Evolutionary conservation across 37 sponge, comb jelly and placozoan species (phyloP).

Genomic region (Petrosia ficiformis): DNA sequence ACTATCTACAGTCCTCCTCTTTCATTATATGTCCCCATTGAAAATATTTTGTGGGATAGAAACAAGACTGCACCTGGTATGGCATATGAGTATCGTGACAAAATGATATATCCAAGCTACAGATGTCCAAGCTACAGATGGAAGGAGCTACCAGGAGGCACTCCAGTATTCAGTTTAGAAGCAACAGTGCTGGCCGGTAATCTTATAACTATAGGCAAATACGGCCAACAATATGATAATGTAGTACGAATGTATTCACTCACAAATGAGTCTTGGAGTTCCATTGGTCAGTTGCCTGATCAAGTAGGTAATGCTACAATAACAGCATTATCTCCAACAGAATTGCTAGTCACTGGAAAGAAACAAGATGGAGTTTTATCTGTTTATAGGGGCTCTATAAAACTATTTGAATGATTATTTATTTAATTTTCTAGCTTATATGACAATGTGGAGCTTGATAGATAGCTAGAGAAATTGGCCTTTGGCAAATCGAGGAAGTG

Average conservation of each 20-base stretch:
- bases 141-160: constrained; percentile 22
- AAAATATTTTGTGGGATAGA: constrained; percentile 14
- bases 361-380: constrained; percentile 9
- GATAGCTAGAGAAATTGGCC: too few relatives aligned
- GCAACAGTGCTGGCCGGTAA: constrained; percentile 27
- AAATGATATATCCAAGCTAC: constrained; percentile 28
- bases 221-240: neutral
- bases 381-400: constrained; percentile 23
- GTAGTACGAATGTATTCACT: constrained; percentile 17
- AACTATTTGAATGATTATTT: too few relatives aligned
- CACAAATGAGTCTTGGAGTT: constrained; percentile 18
- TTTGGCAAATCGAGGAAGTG: too few relatives aligned
- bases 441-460: too few relatives aligned
- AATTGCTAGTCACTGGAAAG: constrained; percentile 1
- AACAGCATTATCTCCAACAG: constrained; percentile 16
- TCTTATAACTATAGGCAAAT: constrained; percentile 9
- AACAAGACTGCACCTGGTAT: constrained; percentile 19
- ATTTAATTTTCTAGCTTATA: too few relatives aligned
- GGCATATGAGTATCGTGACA: constrained; percentile 19
- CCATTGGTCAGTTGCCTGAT: constrained; percentile 13
- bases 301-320: constrained; percentile 1
- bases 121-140: too few relatives aligned
- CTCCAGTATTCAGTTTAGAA: constrained; percentile 6
- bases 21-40: constrained; percentile 11
- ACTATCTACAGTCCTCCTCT: neutral